Conservation (phyloP, 2,113 vertebrate species). For the Pygoscelis adeliae region DNA sequence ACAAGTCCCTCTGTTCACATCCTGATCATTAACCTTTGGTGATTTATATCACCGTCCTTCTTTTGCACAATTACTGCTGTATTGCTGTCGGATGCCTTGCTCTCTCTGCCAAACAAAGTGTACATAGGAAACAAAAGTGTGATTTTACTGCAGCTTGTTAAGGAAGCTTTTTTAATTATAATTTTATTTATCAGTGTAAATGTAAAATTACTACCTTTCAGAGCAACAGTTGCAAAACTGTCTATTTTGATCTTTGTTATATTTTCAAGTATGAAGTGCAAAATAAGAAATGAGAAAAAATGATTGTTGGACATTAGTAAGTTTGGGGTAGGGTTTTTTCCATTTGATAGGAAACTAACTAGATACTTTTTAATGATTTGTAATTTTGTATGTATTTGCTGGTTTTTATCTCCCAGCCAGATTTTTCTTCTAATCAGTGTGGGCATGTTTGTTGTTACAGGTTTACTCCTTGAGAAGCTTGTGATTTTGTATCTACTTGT, state of each 20-base stretch:
- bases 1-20: conserved; percentile 79
- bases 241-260: not conserved
- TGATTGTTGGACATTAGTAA: not conserved
- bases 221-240: not conserved
- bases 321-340: not conserved
- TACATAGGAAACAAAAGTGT: conserved; percentile 25
- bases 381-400: not conserved
- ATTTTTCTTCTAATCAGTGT: not conserved
- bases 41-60: conserved; percentile 73
- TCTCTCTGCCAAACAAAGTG: conserved; percentile 25
- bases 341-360: not conserved
- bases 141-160: conserved; percentile 37
- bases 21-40: conserved; percentile 80
- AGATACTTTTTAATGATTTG: not conserved
- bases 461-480: not conserved
- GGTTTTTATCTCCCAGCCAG: not conserved
- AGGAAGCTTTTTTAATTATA: conserved; percentile 1
- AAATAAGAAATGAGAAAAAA: not conserved
- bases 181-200: not conserved
- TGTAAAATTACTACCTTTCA: not conserved
- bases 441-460: not conserved
- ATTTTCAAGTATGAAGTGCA: not conserved
- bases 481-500: not conserved
- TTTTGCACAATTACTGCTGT: conserved; percentile 62
- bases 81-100: not conserved